Conservation (phyloP, 2,113 vertebrate species). For the Istiophorus platypterus region DNA sequence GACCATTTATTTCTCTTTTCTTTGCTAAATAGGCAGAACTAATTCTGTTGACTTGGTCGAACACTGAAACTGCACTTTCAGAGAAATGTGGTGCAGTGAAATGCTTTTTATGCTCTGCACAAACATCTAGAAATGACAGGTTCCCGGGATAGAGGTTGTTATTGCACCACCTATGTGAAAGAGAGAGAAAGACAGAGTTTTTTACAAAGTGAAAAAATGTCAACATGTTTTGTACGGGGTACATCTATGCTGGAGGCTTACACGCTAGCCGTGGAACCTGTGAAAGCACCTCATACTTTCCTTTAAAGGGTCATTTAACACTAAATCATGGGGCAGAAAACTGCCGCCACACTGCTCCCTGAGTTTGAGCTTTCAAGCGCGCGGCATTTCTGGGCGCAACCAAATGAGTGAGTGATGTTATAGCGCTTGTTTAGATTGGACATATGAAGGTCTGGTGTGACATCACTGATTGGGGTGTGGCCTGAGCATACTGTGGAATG, state of each 20-base stretch:
- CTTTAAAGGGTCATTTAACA: constrained; percentile 33
- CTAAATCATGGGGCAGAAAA: constrained; percentile 16
- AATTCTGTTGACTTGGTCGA: constrained; percentile 11
- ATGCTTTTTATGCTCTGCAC: constrained; percentile 18
- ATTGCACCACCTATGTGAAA: too few relatives aligned
- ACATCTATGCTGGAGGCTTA: neutral
- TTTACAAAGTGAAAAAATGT: neutral
- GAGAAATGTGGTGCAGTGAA: constrained; percentile 2
- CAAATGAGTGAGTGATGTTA: constrained; percentile 13
- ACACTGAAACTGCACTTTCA: neutral
- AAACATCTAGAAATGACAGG: constrained; percentile 29
- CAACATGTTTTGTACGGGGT: neutral
- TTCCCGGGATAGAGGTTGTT: too few relatives aligned
- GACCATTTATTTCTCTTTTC: neutral
- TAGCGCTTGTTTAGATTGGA: constrained; percentile 25
- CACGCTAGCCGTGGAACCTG: neutral
- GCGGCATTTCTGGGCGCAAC: constrained; percentile 22
- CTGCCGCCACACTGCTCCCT: constrained; percentile 18
- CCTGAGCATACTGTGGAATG: neutral
- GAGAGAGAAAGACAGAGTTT: too few relatives aligned
- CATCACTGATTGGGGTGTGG: neutral
- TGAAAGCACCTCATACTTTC: constrained; percentile 7
- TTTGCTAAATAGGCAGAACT: neutral
- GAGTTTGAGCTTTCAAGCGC: constrained; percentile 32
- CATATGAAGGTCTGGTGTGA: constrained; percentile 7